phyloP scores from a whole-genome alignment of 2,113 vertebrate species.

The Mesocricetus auratus region DNA sequence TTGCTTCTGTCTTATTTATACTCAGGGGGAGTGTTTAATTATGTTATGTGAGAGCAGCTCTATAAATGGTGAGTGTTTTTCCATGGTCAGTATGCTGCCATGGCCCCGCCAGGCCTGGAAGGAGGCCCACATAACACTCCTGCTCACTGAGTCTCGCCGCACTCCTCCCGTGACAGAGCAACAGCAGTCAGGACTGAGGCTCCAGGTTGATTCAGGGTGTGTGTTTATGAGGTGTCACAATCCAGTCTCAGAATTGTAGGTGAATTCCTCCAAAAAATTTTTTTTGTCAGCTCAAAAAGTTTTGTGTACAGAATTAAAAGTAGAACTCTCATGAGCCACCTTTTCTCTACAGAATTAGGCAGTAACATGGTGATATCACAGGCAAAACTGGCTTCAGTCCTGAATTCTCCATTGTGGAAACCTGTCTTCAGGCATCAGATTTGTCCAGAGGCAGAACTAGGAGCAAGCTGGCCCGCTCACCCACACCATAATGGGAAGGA shows the following conservation, averaged over 20 bases:
- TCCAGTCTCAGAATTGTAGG: neutral
- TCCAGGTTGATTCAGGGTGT: neutral
- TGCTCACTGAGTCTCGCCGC: neutral
- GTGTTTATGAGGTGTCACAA: neutral
- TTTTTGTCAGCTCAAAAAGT: neutral
- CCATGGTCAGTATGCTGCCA: neutral
- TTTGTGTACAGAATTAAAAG: neutral
- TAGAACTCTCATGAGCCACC: neutral
- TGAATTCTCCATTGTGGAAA: conserved; percentile 96
- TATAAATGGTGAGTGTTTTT: neutral
- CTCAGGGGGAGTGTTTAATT: conserved; percentile 14
- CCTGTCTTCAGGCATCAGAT: conserved; percentile 94
- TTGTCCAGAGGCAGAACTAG: conserved; percentile 81
- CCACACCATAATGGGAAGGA: conserved; percentile 76
- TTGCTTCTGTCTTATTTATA: conserved; percentile 35
- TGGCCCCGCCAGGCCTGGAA: neutral
- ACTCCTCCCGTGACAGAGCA: neutral
- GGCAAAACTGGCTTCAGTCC: conserved; percentile 91
- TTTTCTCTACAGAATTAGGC: conserved; percentile 88
- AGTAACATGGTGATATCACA: conserved; percentile 89
- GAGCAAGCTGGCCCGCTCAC: conserved; percentile 69
- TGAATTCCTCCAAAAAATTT: neutral
- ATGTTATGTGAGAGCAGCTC: neutral
- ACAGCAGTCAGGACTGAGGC: neutral
- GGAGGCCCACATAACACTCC: neutral